A percentile compares a stretch with the other conserved stretches of the same genome.
These are phyloP conservation scores for Sprattus sprattus DNA, from an alignment of 2,113 vertebrate species.

Conservation along the genomic window DNA sequence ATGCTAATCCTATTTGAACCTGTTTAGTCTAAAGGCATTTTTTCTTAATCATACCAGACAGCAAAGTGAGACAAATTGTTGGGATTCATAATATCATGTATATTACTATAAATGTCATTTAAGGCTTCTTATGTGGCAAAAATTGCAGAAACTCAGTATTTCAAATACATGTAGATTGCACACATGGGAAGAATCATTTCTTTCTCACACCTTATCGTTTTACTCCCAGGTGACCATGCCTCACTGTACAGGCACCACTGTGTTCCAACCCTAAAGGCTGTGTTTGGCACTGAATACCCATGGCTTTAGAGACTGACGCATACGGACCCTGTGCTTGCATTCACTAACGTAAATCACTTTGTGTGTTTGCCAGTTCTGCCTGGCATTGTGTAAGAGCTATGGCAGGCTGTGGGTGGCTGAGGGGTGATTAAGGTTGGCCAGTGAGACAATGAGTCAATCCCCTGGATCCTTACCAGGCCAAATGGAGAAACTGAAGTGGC, in stretches of 20 bases:
- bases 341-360: not conserved
- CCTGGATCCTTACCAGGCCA: not conserved
- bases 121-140: not conserved
- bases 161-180: not conserved
- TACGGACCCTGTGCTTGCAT: not conserved
- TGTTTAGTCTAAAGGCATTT: not conserved
- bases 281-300: not conserved
- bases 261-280: not conserved
- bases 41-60: not conserved
- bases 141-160: not conserved
- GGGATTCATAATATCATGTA: not conserved
- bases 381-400: not conserved
- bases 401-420: not conserved
- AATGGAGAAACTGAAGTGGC: not conserved
- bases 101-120: not conserved
- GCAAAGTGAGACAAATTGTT: not conserved
- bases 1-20: conserved; percentile 50
- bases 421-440: not conserved
- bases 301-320: not conserved
- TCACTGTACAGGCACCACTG: not conserved
- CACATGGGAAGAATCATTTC: too few relatives aligned
- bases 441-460: not conserved
- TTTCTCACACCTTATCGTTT: too few relatives aligned
- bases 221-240: not conserved
- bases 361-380: not conserved